A percentile compares a stretch with the other conserved stretches of the same genome.
Conservation (phyloP, 1,140 invertebrate genomes). For the Heliconius congener region DNA sequence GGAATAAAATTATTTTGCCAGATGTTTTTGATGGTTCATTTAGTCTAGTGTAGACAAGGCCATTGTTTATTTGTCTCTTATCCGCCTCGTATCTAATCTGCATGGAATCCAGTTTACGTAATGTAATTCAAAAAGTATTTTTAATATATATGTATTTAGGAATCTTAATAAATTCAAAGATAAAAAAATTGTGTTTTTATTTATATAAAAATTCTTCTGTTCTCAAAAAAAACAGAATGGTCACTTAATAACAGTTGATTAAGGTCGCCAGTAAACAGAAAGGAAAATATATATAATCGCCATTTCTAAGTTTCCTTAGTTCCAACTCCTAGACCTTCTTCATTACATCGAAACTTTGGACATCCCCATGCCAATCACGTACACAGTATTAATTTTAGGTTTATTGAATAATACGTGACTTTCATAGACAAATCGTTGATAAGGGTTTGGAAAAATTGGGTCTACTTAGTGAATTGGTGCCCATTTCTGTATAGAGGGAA, state of each 20-base stretch:
- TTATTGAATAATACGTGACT: slow-evolving; percentile 75
- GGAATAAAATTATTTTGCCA: no score
- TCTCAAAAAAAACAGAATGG: no score
- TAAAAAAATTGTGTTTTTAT: no score
- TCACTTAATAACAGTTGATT: background rate
- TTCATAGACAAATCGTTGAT: slow-evolving; percentile 55
- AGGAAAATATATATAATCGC: background rate
- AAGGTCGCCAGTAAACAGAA: background rate
- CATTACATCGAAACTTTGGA: slow-evolving; percentile 59
- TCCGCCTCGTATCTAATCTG: no score
- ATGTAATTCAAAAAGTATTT: no score
- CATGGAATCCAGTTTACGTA: no score
- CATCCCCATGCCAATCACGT: slow-evolving; percentile 53
- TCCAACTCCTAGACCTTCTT: slow-evolving; percentile 36
- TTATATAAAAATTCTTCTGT: no score
- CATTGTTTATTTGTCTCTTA: no score
- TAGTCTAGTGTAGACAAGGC: no score
- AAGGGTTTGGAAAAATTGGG: slow-evolving; percentile 35
- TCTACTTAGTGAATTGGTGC: slow-evolving; percentile 26
- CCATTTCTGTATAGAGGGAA: background rate
- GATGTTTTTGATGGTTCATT: no score
- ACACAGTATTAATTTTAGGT: slow-evolving; percentile 70
- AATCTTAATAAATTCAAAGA: no score
- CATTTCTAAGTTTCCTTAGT: background rate
- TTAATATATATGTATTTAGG: no score